Base-by-base conservation (phyloP, 1,140 invertebrate species). In the Acromyrmex heyeri region DNA sequence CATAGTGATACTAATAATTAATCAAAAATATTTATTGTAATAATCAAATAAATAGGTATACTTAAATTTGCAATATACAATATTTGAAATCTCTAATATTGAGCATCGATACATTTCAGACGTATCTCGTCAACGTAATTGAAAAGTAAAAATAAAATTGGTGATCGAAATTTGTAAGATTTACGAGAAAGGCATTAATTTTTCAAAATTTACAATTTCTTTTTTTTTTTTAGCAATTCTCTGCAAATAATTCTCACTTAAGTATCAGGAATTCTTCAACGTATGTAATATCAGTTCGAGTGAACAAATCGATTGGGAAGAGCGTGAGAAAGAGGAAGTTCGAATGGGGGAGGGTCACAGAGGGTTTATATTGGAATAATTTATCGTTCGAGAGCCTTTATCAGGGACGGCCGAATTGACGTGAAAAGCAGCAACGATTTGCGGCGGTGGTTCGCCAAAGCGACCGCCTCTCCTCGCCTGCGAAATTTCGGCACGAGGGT, bases 341-440 rank as follows among this genome's bases (percentile, higher is more conserved):
- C n/a, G 50, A 48, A 3, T 10, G 1, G 44, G 12, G 34, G 48
- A 55, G 38, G 44, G 55, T 69, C 65, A 48, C 30, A 34, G 62
- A 67, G 57, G 62, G 69, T 90, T 87, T 87, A 87, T 79, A 87
- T 81, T 85, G 88, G 88, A 90, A 90, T 85, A 90, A 90, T 87
- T 90, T 87, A 90, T 90, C 88, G 87, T 90, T 73, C 48, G 85
- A 53, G 53, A 73, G 73, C 69, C 88, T 90, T 90, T 90, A 90
- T 90, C 76, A 81, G 48, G 85, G 30, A 76, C 65, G 65, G 85
- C 53, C 85, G 88, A 90, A 90, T 90, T 89, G 88, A 90, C 77
- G 88, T 77, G 88, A 89, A 90, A 90, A 90, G 88, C 88, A 83
- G 88, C 88, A 89, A 67, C 88, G 88, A 90, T 90, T 90, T 89